Base-by-base conservation (phyloP, 2,888 invertebrate species). In the Drosophila incognita region DNA sequence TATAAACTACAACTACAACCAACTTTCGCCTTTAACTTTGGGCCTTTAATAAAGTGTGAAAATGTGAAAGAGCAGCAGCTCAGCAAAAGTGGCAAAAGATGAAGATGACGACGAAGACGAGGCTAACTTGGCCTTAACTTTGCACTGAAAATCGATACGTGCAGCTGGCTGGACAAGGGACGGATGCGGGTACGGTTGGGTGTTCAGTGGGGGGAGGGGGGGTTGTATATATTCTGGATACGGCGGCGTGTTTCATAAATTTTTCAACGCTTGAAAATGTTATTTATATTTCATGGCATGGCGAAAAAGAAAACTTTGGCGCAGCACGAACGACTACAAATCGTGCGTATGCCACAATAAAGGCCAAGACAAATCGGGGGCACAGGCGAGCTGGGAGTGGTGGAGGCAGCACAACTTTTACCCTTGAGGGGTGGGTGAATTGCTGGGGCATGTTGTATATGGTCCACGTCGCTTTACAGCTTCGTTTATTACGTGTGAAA, bases 201-300 rank as follows among this genome's bases (percentile, higher is more conserved):
- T 31, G n/a, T 29, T 31, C 1, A 3, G 40, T 5, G 33, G 8
- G 2, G 4, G 27, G 27, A 4, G 5, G 40, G 31, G 40, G n/a
- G 5, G 33, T 38, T 57, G 4, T 58, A 24, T 38, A 29, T 13
- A 36, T 38, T 38, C 57, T 62, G 79, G 79, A 81, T 74, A 76
- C 63, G 72, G 78, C 84, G 82, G 76, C 68, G 88, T 80, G 76
- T 88, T 88, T 88, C 83, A 90, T 90, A 90, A 85, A 90, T 90
- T 87, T 90, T 90, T 89, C 83, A 89, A 73, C 82, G 81, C 78
- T 78, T 69, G 79, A 82, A 90, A 89, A 87, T 85, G 90, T 84
- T 90, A 89, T 89, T 89, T 89, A 90, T 89, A 86, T 90, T 90
- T 90, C 88, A 89, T 87, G 87, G 88, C 69, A 71, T 68, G 70